These are phyloP conservation scores for Cyclina sinensis DNA, from an alignment of 1,140 invertebrate genomes.

Conservation along the genomic window DNA sequence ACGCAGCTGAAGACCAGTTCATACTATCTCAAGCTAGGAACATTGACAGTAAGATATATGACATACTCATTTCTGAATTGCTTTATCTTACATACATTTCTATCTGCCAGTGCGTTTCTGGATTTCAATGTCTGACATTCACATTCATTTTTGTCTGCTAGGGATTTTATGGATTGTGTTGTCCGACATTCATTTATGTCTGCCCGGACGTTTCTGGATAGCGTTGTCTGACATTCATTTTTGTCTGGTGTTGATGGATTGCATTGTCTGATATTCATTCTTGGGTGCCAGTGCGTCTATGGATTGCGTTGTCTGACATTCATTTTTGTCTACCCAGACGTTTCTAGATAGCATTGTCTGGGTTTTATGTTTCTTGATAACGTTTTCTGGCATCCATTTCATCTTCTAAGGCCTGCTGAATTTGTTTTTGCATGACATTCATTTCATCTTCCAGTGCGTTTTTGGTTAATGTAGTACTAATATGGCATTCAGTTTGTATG, in stretches of 20 bases:
- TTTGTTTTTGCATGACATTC: too few relatives aligned
- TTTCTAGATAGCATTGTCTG: constrained; percentile 38
- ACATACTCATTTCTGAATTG: constrained; percentile 18
- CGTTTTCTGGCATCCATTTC: too few relatives aligned
- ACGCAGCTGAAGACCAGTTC: constrained; percentile 1
- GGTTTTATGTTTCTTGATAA: too few relatives aligned
- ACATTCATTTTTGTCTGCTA: neutral
- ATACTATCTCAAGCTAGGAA: neutral
- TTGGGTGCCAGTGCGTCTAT: constrained; percentile 4
- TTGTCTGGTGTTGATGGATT: constrained; percentile 7
- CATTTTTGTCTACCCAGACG: neutral
- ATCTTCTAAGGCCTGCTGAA: too few relatives aligned
- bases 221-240: constrained; percentile 10
- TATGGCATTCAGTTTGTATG: too few relatives aligned
- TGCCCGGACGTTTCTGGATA: constrained; percentile 26
- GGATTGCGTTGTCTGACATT: constrained; percentile 32
- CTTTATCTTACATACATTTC: constrained; percentile 6
- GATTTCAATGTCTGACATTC: constrained; percentile 13
- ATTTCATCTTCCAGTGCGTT: too few relatives aligned
- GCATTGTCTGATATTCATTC: constrained; percentile 7
- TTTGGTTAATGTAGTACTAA: too few relatives aligned
- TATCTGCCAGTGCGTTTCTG: constrained; percentile 14
- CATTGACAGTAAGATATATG: neutral
- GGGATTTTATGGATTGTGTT: constrained; percentile 23
- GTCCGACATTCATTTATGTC: neutral